These are phyloP conservation scores for Euglossa dilemma DNA, from an alignment of 1,140 invertebrate genomes.

Conservation along the genomic window DNA sequence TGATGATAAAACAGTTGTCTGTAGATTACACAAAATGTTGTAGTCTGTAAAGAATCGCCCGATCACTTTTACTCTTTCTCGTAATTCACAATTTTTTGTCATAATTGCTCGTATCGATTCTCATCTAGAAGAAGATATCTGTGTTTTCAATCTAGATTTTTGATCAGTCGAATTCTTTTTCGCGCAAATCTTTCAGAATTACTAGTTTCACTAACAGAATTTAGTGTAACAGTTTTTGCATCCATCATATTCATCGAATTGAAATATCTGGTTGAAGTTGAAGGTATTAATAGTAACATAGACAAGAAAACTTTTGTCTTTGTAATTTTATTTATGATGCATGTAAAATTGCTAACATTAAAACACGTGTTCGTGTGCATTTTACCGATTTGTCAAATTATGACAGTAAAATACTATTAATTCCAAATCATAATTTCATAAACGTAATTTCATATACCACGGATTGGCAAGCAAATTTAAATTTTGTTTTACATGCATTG, in stretches of 20 bases:
- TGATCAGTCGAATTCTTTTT: constrained; percentile 46
- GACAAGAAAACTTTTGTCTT: constrained; percentile 51
- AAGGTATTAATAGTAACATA: constrained; percentile 64
- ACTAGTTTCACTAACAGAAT: constrained; percentile 40
- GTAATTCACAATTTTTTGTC: constrained; percentile 57
- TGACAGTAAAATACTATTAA: background rate
- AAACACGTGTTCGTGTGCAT: background rate
- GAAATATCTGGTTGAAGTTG: constrained; percentile 61
- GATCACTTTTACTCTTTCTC: constrained; percentile 59
- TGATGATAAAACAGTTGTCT: constrained; percentile 57
- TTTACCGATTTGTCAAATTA: constrained; percentile 24
- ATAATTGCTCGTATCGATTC: constrained; percentile 53
- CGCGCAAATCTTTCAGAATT: constrained; percentile 42
- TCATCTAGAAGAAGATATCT: constrained; percentile 50
- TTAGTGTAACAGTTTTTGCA: constrained; percentile 49
- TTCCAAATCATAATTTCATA: background rate
- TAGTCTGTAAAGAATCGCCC: constrained; percentile 51
- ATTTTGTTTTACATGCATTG: constrained; percentile 71
- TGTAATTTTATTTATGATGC: constrained; percentile 53
- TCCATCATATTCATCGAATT: constrained; percentile 53
- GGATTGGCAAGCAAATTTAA: constrained; percentile 21
- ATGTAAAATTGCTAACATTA: constrained; percentile 9
- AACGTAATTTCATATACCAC: background rate
- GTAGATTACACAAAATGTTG: constrained; percentile 63
- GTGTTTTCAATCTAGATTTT: constrained; percentile 42